phyloP scores from a whole-genome alignment of 2,797 vertebrate species.

The Eidolon dupreanum region DNA sequence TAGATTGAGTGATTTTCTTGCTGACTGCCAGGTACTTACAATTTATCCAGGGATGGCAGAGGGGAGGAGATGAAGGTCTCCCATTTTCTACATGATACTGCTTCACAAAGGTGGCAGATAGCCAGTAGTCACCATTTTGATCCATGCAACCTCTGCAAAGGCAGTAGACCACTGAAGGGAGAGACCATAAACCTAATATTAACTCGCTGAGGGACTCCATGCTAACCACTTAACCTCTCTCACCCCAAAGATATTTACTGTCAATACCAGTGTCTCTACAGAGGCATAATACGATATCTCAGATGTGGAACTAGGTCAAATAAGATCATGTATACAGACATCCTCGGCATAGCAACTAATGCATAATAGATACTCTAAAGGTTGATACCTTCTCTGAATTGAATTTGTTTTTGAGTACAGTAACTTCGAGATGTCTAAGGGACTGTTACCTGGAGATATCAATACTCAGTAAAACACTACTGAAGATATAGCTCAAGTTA shows the following conservation, averaged over 20 bases:
- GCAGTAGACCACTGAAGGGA: background rate
- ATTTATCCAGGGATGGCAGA: slow-evolving; percentile 42
- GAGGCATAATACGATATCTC: background rate
- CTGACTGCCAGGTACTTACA: slow-evolving; percentile 72
- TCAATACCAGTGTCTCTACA: background rate
- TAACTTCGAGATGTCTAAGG: background rate
- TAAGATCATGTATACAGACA: background rate
- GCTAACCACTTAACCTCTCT: background rate
- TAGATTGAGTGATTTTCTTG: slow-evolving; percentile 65
- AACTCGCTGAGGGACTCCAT: background rate
- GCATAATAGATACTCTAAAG: background rate
- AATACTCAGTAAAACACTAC: background rate
- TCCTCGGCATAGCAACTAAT: background rate
- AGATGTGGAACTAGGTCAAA: background rate
- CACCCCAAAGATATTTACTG: background rate
- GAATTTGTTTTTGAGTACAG: background rate
- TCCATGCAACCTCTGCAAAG: background rate
- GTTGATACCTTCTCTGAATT: background rate
- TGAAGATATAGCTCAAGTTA: background rate
- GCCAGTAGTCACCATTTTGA: background rate
- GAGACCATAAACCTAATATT: no score
- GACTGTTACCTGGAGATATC: background rate
- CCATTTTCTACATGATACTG: slow-evolving; percentile 17
- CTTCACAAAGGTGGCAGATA: slow-evolving; percentile 3
- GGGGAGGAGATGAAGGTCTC: slow-evolving; percentile 70